Percentiles rank a stretch among this genome's conserved stretches.
Evolutionary conservation across 2,888 invertebrate genomes (phyloP).

Genomic region (Metopia argyrocephala): DNA sequence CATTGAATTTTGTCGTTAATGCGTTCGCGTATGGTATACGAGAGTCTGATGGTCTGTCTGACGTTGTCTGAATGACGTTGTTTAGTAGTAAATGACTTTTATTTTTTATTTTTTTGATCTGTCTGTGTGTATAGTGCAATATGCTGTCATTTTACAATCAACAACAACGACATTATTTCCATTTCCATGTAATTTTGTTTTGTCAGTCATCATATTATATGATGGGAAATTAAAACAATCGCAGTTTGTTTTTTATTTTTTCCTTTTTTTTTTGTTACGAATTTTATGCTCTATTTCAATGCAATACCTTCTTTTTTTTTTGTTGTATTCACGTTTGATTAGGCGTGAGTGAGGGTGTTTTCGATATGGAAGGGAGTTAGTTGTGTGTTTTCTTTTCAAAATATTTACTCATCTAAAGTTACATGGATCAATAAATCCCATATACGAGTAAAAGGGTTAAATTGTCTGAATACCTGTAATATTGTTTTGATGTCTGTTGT

Average conservation of each 20-base stretch:
- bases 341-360: constrained; percentile 7
- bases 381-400: constrained; percentile 18
- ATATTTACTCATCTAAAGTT: constrained; percentile 45
- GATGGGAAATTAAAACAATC: constrained; percentile 73
- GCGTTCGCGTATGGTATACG: not conserved
- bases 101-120: not conserved
- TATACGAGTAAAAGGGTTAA: constrained; percentile 26
- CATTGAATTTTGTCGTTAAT: not conserved
- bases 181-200: not conserved
- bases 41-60: not conserved
- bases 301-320: no score
- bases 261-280: constrained; percentile 19
- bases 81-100: not conserved
- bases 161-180: not conserved
- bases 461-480: constrained; percentile 21
- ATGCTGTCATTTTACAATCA: constrained; percentile 26
- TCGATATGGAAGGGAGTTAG: not conserved
- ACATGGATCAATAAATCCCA: constrained; percentile 28
- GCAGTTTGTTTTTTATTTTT: not conserved
- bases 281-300: constrained; percentile 62
- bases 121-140: constrained; percentile 18
- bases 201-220: constrained; percentile 30
- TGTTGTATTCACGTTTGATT: constrained; percentile 31
- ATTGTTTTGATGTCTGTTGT: not conserved
- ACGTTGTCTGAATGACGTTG: not conserved